Conservation (phyloP, 2,797 vertebrate species). For the Channallabes apus region DNA sequence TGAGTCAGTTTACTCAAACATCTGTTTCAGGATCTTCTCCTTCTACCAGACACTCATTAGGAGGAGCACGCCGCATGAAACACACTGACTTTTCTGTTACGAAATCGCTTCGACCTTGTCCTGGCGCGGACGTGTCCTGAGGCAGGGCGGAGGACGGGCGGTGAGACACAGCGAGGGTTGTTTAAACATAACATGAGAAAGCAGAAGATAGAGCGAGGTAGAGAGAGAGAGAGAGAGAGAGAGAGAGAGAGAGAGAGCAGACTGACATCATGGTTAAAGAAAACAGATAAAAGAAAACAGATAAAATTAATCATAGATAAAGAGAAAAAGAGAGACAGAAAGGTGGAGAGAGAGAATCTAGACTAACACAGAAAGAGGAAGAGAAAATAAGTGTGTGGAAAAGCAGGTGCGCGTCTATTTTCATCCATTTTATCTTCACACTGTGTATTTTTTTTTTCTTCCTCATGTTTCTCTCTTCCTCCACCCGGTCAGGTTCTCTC, state of each 20-base stretch:
- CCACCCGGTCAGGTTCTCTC: neutral
- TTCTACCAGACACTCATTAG: neutral
- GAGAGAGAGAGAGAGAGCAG: neutral
- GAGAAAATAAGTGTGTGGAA: neutral
- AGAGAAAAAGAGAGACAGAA: neutral
- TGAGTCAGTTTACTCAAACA: too few relatives aligned
- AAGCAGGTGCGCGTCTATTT: constrained; percentile 5
- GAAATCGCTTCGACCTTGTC: constrained; percentile 8
- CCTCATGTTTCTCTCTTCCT: neutral
- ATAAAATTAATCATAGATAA: neutral
- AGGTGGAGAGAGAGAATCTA: neutral
- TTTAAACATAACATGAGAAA: constrained; percentile 6
- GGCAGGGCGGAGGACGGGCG: neutral
- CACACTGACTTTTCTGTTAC: neutral
- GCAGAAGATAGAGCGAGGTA: neutral
- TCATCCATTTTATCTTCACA: neutral
- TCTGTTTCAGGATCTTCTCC: neutral
- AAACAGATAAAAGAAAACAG: neutral
- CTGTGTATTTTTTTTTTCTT: too few relatives aligned
- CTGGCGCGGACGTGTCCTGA: neutral
- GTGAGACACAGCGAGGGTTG: neutral
- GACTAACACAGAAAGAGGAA: neutral
- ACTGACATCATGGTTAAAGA: neutral
- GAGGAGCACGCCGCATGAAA: neutral
- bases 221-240: neutral